phyloP scores from a whole-genome alignment of 2,113 vertebrate species.

The Oenanthe oenanthe region DNA sequence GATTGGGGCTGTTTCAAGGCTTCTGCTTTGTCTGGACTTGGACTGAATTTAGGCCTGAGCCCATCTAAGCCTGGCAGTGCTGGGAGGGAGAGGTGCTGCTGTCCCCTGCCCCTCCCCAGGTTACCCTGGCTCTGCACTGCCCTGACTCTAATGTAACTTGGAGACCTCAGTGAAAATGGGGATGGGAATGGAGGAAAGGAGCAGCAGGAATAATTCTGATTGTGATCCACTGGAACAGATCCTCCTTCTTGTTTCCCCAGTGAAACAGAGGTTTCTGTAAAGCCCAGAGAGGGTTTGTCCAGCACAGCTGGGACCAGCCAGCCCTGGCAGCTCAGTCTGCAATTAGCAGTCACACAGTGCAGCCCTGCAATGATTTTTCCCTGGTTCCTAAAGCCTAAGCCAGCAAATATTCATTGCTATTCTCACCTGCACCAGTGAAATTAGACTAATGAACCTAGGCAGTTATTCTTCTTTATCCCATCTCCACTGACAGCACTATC shows the following conservation, averaged over 20 bases:
- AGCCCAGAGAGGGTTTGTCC: not conserved
- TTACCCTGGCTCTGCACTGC: not conserved
- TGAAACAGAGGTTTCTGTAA: not conserved
- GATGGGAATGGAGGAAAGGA: not conserved
- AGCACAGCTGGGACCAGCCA: not conserved
- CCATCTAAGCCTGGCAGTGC: not conserved
- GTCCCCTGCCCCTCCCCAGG: not conserved
- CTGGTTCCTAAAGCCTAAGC: not conserved
- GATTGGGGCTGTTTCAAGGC: not conserved
- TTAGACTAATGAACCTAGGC: not conserved
- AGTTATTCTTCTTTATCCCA: not conserved
- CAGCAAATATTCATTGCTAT: not conserved
- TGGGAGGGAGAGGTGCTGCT: not conserved
- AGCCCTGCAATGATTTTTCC: not conserved
- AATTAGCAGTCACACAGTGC: not conserved
- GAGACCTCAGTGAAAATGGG: not conserved
- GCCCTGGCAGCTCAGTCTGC: not conserved
- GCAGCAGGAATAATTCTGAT: not conserved
- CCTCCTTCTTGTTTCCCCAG: not conserved
- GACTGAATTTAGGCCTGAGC: not conserved
- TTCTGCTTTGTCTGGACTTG: not conserved
- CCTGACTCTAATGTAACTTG: rapidly evolving
- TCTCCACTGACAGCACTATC: not conserved
- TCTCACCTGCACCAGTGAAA: not conserved
- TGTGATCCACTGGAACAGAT: not conserved